Conservation (phyloP, 2,797 vertebrate genomes). For the Thalassophryne amazonica region DNA sequence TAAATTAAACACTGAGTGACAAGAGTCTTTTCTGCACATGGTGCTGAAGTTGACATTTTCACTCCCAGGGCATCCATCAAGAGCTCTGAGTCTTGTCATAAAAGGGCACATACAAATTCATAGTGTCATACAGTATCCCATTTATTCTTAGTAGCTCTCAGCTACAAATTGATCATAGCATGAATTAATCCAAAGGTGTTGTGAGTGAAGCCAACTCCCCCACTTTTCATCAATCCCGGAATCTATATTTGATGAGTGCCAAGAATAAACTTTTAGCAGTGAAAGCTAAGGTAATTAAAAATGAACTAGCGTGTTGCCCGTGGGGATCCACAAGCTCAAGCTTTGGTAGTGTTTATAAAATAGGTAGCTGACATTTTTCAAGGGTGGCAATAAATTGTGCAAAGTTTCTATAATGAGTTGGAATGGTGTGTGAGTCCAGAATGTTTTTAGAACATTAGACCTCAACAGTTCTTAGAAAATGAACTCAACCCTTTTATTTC, state of each 20-base stretch:
- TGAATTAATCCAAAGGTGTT: slow-evolving; percentile 4
- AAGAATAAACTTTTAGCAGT: slow-evolving; percentile 17
- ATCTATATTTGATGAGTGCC: slow-evolving; percentile 14
- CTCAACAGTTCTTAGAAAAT: too few species aligned
- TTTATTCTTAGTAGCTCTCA: not conserved
- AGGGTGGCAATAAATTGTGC: too few species aligned
- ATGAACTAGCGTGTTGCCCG: too few species aligned
- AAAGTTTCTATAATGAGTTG: too few species aligned
- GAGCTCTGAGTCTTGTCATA: slow-evolving; percentile 1
- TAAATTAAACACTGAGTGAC: slow-evolving; percentile 6
- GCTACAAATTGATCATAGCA: not conserved
- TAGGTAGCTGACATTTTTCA: too few species aligned
- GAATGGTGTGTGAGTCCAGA: too few species aligned
- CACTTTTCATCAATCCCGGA: not conserved
- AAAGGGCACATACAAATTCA: not conserved
- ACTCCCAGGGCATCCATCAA: slow-evolving; percentile 4
- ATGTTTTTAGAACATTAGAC: too few species aligned
- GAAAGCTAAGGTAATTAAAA: slow-evolving; percentile 30
- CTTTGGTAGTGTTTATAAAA: too few species aligned
- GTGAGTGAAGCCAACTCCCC: not conserved
- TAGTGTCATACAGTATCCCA: not conserved
- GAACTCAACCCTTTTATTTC: too few species aligned
- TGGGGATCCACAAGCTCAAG: too few species aligned
- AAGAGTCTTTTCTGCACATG: slow-evolving; percentile 2
- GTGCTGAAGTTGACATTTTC: slow-evolving; percentile 9